phyloP scores from a whole-genome alignment of 1,140 invertebrate species.

The Dysdera silvatica region DNA sequence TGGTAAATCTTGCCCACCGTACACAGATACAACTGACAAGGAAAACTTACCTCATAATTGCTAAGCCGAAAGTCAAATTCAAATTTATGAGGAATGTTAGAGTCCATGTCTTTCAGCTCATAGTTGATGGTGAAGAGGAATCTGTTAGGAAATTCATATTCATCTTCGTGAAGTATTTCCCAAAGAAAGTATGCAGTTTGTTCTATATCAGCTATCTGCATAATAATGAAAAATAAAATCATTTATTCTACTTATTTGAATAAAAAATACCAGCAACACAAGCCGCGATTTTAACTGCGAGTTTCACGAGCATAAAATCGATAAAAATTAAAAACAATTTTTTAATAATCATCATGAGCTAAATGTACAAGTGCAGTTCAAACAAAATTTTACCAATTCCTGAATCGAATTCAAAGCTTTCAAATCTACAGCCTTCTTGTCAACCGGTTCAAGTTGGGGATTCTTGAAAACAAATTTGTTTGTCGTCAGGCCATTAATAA shows the following conservation, averaged over 20 bases:
- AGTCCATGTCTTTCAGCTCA: not conserved
- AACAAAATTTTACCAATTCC: not conserved
- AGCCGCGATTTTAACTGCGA: no score
- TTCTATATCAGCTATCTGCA: constrained; percentile 34
- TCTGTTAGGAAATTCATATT: constrained; percentile 9
- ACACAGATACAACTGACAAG: no score
- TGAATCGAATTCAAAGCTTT: constrained; percentile 1
- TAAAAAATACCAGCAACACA: no score
- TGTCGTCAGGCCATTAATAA: constrained; percentile 57
- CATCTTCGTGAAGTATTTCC: constrained; percentile 28
- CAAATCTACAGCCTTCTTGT: constrained; percentile 30
- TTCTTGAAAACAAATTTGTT: constrained; percentile 53
- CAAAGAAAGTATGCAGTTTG: constrained; percentile 31
- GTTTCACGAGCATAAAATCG: no score
- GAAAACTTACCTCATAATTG: constrained; percentile 26
- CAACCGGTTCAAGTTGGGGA: constrained; percentile 49
- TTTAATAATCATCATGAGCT: no score
- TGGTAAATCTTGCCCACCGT: no score
- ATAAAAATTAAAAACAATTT: not conserved
- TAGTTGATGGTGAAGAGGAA: constrained; percentile 29
- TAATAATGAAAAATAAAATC: not conserved
- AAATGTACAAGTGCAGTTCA: not conserved
- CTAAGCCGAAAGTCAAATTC: constrained; percentile 29
- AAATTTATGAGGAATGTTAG: constrained; percentile 5
- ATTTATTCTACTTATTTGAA: not conserved